Percentiles rank a stretch among this genome's conserved stretches.
Evolutionary conservation across 2,888 invertebrate genomes (phyloP).

Genomic region (Eupeodes luniger): DNA sequence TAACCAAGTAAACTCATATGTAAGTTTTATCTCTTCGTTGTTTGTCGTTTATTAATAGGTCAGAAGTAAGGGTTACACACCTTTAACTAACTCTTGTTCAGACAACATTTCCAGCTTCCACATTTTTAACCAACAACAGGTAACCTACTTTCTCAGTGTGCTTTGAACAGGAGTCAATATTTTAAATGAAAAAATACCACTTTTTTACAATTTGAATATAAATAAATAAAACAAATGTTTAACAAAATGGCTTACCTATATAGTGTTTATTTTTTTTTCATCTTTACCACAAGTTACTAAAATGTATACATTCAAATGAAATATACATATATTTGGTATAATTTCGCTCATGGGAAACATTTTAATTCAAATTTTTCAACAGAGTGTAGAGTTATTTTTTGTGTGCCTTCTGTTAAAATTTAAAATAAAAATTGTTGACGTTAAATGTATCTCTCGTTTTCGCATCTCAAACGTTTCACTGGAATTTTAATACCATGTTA

Average conservation of each 20-base stretch:
- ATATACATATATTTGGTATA: neutral
- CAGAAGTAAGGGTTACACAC: no score
- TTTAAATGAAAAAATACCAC: neutral
- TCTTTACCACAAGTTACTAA: neutral
- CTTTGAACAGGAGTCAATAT: neutral
- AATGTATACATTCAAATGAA: neutral
- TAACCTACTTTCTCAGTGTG: neutral
- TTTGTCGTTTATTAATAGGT: no score
- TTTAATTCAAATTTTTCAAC: slow-evolving; percentile 20
- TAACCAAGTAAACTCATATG: no score
- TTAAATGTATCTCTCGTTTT: slow-evolving; percentile 15
- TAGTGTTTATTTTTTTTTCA: neutral
- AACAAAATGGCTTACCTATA: neutral
- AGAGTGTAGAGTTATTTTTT: neutral
- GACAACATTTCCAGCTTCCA: neutral
- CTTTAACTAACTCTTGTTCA: neutral
- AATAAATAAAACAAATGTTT: neutral
- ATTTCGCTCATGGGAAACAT: slow-evolving; percentile 29
- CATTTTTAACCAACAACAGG: neutral
- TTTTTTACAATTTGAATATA: neutral
- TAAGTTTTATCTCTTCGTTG: no score
- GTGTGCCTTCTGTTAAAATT: neutral
- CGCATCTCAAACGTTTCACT: slow-evolving; percentile 4
- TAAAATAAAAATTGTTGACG: slow-evolving; percentile 8
- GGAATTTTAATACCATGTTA: slow-evolving; percentile 11